Conservation (phyloP, 2,888 invertebrate genomes). For the Tuta absoluta region DNA sequence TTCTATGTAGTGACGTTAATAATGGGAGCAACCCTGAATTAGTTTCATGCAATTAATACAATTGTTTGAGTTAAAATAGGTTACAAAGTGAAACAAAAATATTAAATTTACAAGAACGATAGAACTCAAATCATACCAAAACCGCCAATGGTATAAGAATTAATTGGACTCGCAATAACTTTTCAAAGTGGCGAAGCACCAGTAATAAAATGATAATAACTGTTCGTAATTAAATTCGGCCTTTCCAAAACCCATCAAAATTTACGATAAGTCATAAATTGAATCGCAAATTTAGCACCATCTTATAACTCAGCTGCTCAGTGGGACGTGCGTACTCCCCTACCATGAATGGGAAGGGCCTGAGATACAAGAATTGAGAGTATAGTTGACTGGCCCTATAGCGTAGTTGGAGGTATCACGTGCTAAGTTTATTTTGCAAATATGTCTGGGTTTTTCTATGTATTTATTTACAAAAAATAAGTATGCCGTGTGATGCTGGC, state of each 20-base stretch:
- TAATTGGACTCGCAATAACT: slow-evolving; percentile 19
- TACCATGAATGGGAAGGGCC: slow-evolving; percentile 33
- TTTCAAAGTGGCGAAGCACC: slow-evolving; percentile 38
- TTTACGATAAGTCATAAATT: slow-evolving; percentile 65
- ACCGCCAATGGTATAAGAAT: slow-evolving; percentile 12
- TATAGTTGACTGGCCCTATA: too few species aligned
- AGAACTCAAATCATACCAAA: neutral
- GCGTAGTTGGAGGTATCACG: too few species aligned
- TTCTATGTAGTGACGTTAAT: too few species aligned
- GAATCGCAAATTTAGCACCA: slow-evolving; percentile 44
- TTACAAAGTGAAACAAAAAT: neutral
- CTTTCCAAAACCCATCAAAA: slow-evolving; percentile 48
- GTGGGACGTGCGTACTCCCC: slow-evolving; percentile 42
- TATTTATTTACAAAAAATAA: too few species aligned
- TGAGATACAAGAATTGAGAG: neutral
- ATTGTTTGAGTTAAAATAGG: too few species aligned
- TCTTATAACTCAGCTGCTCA: slow-evolving; percentile 56
- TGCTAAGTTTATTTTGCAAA: too few species aligned
- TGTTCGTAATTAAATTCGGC: slow-evolving; percentile 53
- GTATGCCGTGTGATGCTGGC: too few species aligned
- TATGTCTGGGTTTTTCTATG: too few species aligned
- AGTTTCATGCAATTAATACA: too few species aligned
- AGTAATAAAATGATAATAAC: slow-evolving; percentile 55
- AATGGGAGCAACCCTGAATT: too few species aligned
- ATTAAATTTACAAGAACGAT: neutral